Evolutionary conservation across 2,797 vertebrate genomes (phyloP).

Genomic region (Onychomys torridus): DNA sequence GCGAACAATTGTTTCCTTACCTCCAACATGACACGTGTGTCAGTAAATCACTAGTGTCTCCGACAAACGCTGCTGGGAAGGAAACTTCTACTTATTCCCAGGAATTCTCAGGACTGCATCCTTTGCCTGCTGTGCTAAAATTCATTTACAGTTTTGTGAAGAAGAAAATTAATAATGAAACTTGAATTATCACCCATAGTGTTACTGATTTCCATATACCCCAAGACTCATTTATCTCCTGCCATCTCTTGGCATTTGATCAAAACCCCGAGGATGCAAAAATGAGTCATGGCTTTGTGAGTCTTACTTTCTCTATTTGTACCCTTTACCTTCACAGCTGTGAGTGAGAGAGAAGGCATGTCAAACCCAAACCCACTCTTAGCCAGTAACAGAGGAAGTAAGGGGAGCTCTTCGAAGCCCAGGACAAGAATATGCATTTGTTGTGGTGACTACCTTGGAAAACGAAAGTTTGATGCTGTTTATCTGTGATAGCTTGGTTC

Average conservation of each 20-base stretch:
- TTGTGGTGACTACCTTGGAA: slow-evolving; percentile 74
- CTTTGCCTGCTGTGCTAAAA: slow-evolving; percentile 15
- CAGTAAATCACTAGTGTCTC: not conserved
- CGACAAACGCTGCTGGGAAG: not conserved
- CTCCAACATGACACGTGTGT: not conserved
- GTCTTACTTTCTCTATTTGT: slow-evolving; percentile 61
- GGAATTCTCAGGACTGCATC: not conserved
- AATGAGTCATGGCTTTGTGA: slow-evolving; percentile 79
- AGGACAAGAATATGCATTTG: slow-evolving; percentile 61
- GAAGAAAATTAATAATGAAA: slow-evolving; percentile 77
- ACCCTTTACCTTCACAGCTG: slow-evolving; percentile 55
- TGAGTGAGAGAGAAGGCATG: slow-evolving; percentile 66
- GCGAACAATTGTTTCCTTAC: not conserved
- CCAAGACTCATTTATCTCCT: slow-evolving; percentile 77
- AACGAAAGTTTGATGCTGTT: slow-evolving; percentile 75
- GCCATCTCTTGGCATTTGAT: slow-evolving; percentile 80
- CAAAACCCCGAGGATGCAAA: slow-evolving; percentile 72
- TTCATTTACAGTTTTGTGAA: slow-evolving; percentile 72
- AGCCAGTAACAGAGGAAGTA: slow-evolving; percentile 71
- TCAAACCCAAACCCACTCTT: slow-evolving; percentile 63
- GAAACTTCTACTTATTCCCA: not conserved
- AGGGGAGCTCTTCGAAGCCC: slow-evolving; percentile 56
- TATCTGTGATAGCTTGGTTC: slow-evolving; percentile 53
- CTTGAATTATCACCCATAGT: slow-evolving; percentile 60
- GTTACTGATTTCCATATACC: slow-evolving; percentile 71